phyloP scores from a whole-genome alignment of 2,888 invertebrate genomes.

The Liodrosophila aerea region DNA sequence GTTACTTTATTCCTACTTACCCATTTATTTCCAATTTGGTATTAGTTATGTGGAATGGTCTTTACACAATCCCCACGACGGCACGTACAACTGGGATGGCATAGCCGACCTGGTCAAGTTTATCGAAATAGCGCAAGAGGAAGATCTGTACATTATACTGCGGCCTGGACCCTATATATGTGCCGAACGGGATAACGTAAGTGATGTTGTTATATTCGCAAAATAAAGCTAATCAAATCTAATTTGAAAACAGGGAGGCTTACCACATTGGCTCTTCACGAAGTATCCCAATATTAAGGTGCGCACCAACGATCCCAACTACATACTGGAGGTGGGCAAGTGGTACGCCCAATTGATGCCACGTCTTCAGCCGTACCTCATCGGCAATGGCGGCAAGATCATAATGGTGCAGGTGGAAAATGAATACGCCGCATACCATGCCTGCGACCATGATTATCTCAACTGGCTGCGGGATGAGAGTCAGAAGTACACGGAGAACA shows the following conservation, averaged over 20 bases:
- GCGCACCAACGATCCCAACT: conserved; percentile 86
- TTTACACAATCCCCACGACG: conserved; percentile 90
- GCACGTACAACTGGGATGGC: conserved; percentile 85
- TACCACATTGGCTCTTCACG: conserved; percentile 88
- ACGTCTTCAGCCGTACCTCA: conserved; percentile 82
- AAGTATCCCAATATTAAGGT: conserved; percentile 85
- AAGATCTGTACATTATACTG: conserved; percentile 90
- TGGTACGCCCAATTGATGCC: conserved; percentile 84
- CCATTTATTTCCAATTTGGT: no score
- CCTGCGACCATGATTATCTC: conserved; percentile 88
- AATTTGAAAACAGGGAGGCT: conserved; percentile 86
- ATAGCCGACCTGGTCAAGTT: conserved; percentile 88
- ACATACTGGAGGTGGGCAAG: conserved; percentile 83
- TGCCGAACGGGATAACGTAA: conserved; percentile 91
- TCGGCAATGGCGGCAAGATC: conserved; percentile 91
- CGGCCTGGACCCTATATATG: conserved; percentile 96
- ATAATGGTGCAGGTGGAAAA: conserved; percentile 94
- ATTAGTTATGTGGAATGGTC: conserved; percentile 94
- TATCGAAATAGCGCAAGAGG: conserved; percentile 88
- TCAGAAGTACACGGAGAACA: conserved; percentile 71
- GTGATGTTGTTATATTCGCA: conserved; percentile 5
- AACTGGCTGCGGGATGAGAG: conserved; percentile 87
- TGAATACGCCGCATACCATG: conserved; percentile 92
- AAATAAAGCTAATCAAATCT: background rate
- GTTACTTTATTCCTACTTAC: no score